Conservation (phyloP, 2,888 invertebrate genomes). For the Amphipoea oculea region DNA sequence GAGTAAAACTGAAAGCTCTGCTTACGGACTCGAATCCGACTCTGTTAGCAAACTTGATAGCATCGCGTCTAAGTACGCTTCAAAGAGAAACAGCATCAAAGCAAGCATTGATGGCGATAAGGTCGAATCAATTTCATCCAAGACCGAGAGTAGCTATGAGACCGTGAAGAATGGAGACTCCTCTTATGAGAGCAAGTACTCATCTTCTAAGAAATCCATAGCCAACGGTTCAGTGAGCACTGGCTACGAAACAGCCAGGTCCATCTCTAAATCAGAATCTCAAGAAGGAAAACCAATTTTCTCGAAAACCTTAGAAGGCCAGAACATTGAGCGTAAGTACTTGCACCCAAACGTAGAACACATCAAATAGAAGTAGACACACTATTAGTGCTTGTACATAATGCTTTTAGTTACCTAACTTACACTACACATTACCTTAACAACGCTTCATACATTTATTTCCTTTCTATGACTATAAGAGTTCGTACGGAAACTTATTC, state of each 20-base stretch:
- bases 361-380: constrained; percentile 78
- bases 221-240: constrained; percentile 81
- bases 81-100: constrained; percentile 73
- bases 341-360: constrained; percentile 61
- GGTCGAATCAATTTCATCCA: constrained; percentile 76
- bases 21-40: constrained; percentile 64
- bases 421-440: constrained; percentile 86
- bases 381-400: constrained; percentile 88
- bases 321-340: constrained; percentile 95
- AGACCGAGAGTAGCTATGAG: constrained; percentile 78
- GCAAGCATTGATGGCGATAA: constrained; percentile 77
- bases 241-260: constrained; percentile 73
- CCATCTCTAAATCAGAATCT: constrained; percentile 79
- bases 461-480: constrained; percentile 67
- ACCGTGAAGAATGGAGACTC: constrained; percentile 79
- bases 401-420: constrained; percentile 85
- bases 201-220: constrained; percentile 74
- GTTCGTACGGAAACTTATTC: constrained; percentile 76
- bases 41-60: constrained; percentile 72
- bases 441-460: constrained; percentile 76
- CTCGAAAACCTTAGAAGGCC: constrained; percentile 93
- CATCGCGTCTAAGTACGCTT: constrained; percentile 74
- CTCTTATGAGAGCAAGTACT: constrained; percentile 79
- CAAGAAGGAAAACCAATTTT: constrained; percentile 93
- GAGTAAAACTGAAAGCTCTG: constrained; percentile 60